Conservation (phyloP, 2,888 invertebrate genomes). For the Lasius platythorax region DNA sequence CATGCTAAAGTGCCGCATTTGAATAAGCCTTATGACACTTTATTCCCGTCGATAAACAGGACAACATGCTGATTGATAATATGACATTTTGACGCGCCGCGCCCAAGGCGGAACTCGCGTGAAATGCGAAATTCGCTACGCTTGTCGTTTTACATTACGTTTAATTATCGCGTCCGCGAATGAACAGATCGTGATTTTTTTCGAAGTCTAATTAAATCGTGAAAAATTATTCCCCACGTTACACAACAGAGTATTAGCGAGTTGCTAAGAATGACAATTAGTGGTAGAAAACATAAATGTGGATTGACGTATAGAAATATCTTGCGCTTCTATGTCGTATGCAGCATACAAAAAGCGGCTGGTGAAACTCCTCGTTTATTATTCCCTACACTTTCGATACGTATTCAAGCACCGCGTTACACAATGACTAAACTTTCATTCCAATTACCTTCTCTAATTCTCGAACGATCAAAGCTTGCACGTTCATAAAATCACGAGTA, state of each 20-base stretch:
- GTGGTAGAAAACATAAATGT: background rate
- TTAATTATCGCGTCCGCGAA: slow-evolving; percentile 35
- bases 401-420: background rate
- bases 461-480: slow-evolving; percentile 16
- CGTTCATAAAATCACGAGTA: slow-evolving; percentile 18
- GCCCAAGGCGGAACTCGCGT: slow-evolving; percentile 29
- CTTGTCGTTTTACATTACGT: slow-evolving; percentile 50
- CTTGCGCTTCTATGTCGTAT: background rate
- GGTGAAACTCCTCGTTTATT: background rate
- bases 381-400: background rate
- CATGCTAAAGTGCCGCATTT: slow-evolving; percentile 48
- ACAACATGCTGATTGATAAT: slow-evolving; percentile 52
- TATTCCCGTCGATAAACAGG: slow-evolving; percentile 49
- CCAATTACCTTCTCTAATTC: slow-evolving; percentile 24
- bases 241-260: slow-evolving; percentile 2
- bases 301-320: background rate
- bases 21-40: slow-evolving; percentile 53
- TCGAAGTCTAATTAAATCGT: slow-evolving; percentile 31
- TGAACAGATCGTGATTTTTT: slow-evolving; percentile 25
- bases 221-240: slow-evolving; percentile 20
- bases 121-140: slow-evolving; percentile 45
- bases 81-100: slow-evolving; percentile 27
- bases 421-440: slow-evolving; percentile 38
- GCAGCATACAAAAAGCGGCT: background rate
- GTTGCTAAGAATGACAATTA: background rate